phyloP scores from a whole-genome alignment of 2,797 vertebrate species.

The Furcifer pardalis region DNA sequence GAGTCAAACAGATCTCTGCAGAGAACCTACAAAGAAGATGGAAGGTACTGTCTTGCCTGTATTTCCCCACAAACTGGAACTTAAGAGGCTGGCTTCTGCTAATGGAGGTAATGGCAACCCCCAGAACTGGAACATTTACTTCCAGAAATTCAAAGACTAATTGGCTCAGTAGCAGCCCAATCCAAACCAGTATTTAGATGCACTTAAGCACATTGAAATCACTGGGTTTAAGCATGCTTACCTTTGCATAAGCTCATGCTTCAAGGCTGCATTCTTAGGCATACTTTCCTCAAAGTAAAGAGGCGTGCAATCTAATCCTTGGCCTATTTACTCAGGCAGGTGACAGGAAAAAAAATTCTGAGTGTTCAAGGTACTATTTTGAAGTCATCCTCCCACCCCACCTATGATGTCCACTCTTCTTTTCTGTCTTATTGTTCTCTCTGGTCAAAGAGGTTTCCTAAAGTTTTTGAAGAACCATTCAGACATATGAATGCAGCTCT shows the following conservation, averaged over 20 bases:
- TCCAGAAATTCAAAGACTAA: neutral
- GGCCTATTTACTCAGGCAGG: neutral
- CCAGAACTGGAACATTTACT: neutral
- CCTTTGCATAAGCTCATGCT: neutral
- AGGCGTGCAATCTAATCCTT: neutral
- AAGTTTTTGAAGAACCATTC: neutral
- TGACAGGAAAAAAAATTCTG: neutral
- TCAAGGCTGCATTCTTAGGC: neutral
- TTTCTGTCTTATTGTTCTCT: neutral
- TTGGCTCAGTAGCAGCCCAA: neutral
- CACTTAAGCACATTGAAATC: neutral
- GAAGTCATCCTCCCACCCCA: neutral
- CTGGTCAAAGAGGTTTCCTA: neutral
- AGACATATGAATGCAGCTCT: neutral
- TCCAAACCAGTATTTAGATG: neutral
- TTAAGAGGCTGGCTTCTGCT: neutral
- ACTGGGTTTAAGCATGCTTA: neutral
- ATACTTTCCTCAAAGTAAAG: constrained; percentile 4
- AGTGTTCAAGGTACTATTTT: neutral
- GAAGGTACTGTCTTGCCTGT: no score
- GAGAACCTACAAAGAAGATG: neutral
- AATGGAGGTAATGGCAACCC: neutral
- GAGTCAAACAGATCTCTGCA: neutral
- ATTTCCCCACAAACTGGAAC: neutral
- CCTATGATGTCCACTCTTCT: neutral